Conservation (phyloP, 2,113 vertebrate species). For the Aldabrachelys gigantea region DNA sequence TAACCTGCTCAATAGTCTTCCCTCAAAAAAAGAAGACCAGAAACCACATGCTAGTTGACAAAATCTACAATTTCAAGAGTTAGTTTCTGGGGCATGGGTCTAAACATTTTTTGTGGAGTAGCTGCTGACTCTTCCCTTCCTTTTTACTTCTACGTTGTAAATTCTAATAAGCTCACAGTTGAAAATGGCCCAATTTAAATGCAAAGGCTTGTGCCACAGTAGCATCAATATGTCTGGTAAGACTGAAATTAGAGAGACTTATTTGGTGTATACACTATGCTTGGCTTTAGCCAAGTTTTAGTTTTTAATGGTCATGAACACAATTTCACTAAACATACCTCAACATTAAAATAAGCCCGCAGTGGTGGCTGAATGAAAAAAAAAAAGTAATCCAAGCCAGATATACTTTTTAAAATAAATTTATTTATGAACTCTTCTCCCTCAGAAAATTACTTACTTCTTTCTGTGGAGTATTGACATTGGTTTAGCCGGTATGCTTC, state of each 20-base stretch:
- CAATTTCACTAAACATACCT: background rate
- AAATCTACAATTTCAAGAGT: background rate
- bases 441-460: background rate
- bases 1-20: background rate
- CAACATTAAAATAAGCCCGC: background rate
- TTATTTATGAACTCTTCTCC: background rate
- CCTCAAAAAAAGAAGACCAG: background rate
- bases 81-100: background rate
- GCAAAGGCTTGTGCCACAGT: background rate
- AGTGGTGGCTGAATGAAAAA: background rate
- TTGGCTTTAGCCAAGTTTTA: background rate
- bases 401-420: background rate
- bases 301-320: background rate
- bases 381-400: fast-evolving
- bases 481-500: background rate
- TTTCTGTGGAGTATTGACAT: too few species aligned
- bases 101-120: background rate
- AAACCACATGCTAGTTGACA: background rate
- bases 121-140: background rate
- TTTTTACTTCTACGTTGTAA: background rate
- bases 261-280: background rate
- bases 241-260: background rate
- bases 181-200: background rate
- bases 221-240: background rate
- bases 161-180: background rate